Evolutionary conservation across 2,888 invertebrate genomes (phyloP).

Genomic region (Acronicta aceris): DNA sequence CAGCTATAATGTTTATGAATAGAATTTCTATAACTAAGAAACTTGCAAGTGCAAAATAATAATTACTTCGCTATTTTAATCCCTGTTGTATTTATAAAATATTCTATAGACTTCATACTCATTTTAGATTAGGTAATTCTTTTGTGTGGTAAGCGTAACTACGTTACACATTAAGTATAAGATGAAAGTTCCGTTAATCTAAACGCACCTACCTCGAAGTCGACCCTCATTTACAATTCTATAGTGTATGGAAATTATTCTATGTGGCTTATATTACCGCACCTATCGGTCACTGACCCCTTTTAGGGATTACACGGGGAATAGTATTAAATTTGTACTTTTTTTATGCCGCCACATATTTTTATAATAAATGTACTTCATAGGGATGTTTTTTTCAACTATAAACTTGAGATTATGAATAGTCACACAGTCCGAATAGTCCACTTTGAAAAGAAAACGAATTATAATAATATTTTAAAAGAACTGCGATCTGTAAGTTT

Average conservation of each 20-base stretch:
- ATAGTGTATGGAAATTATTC: conserved; percentile 37
- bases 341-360: conserved; percentile 1
- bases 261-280: conserved; percentile 22
- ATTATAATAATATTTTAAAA: neutral
- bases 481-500: neutral
- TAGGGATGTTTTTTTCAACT: neutral
- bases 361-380: neutral
- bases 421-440: too few relatives aligned
- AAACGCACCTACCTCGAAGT: neutral
- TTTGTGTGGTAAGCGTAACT: too few relatives aligned
- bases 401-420: neutral
- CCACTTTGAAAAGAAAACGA: too few relatives aligned
- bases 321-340: neutral
- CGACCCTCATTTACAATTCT: conserved; percentile 48
- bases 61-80: conserved; percentile 4
- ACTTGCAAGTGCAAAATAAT: neutral
- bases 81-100: too few relatives aligned
- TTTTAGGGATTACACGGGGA: conserved; percentile 26
- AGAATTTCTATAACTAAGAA: neutral
- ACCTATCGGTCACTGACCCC: conserved; percentile 42
- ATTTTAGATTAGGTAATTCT: too few relatives aligned
- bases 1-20: conserved; percentile 6
- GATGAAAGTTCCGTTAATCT: conserved; percentile 6
- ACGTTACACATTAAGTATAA: too few relatives aligned
- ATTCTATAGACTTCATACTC: too few relatives aligned